Base-by-base conservation (phyloP, 2,113 vertebrate species). In the Taurulus bubalis region DNA sequence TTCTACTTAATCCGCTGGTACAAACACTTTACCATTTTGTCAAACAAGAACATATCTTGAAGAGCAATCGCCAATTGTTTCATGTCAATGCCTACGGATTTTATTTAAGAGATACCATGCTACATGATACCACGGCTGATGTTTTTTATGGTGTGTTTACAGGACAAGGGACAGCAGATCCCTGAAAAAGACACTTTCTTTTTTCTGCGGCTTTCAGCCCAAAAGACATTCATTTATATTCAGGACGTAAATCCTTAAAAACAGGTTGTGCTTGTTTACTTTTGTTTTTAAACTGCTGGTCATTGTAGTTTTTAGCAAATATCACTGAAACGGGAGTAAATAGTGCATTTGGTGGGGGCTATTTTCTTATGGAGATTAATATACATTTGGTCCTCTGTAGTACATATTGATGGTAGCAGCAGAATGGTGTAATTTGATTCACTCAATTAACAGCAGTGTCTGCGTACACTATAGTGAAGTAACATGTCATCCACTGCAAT, bases 11-110 rank as follows among this genome's bases (percentile, higher is more conserved):
- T 62, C 47, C 26, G 1, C 40, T 32, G 9, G n/a, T n/a, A 32
- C 49, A 77, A 68, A 71, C 26, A 11, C 10, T 24, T 30, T 8
- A 55, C n/a, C 24, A 22, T 67, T 56, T 58, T 63, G 47, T 75
- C 22, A 26, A 56, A 45, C 51, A 53, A 30, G 59, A 49, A 32
- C 16, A 36, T 8, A 16, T 32, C 56, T 77, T 8, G 5, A 49
- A 40, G 26, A 26, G 58, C 36, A 45, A 32, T 42, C 16, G 7
- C 42, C 26, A 18, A 6, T 82, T 30, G 20, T 62, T 69, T 66
- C 77, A 63, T 47, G 18, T 10, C 7, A 24, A 26, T 72, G 47
- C 14, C 18, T 67, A 30, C 14, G 42, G 18, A 56, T 56, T 6
- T 14, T 64, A 20, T 49, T 15, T 20, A 42, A 56, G 14, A 36